phyloP scores from a whole-genome alignment of 2,888 invertebrate genomes.

The Podotricha telesiphe region DNA sequence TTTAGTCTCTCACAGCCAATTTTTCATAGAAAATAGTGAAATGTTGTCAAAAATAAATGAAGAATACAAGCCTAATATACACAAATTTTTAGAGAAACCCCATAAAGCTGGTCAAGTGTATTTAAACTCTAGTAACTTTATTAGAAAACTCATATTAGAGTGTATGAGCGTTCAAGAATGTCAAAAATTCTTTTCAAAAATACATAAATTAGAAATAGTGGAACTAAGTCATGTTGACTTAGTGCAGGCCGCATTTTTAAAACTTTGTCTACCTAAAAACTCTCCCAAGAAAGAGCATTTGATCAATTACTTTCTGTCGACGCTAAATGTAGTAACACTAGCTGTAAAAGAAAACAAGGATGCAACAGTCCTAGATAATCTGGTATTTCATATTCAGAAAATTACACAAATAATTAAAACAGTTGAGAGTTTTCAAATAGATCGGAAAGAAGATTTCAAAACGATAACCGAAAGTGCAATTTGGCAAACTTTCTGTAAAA shows the following conservation, averaged over 20 bases:
- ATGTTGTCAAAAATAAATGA: conserved; percentile 80
- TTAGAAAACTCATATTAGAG: conserved; percentile 83
- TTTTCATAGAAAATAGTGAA: conserved; percentile 71
- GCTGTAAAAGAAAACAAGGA: conserved; percentile 74
- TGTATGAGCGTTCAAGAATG: conserved; percentile 85
- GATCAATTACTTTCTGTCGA: conserved; percentile 80
- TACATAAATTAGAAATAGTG: conserved; percentile 85
- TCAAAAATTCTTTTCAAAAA: conserved; percentile 81
- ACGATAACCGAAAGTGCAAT: conserved; percentile 72
- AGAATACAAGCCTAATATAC: conserved; percentile 85
- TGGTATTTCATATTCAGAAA: conserved; percentile 61
- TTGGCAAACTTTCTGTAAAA: conserved; percentile 86
- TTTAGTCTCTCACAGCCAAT: conserved; percentile 67
- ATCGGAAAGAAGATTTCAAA: conserved; percentile 63
- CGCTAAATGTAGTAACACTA: conserved; percentile 79
- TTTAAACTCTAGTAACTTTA: conserved; percentile 82
- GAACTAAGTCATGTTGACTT: conserved; percentile 84
- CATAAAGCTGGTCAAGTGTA: conserved; percentile 87
- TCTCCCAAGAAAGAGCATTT: conserved; percentile 67
- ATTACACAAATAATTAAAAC: conserved; percentile 63
- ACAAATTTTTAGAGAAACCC: conserved; percentile 86
- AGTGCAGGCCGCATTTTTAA: conserved; percentile 81
- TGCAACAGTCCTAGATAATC: conserved; percentile 52
- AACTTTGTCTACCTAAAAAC: conserved; percentile 66
- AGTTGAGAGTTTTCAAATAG: conserved; percentile 53